These are phyloP conservation scores for Lysiphlebus fabarum DNA, from an alignment of 1,140 invertebrate genomes.

Conservation along the genomic window DNA sequence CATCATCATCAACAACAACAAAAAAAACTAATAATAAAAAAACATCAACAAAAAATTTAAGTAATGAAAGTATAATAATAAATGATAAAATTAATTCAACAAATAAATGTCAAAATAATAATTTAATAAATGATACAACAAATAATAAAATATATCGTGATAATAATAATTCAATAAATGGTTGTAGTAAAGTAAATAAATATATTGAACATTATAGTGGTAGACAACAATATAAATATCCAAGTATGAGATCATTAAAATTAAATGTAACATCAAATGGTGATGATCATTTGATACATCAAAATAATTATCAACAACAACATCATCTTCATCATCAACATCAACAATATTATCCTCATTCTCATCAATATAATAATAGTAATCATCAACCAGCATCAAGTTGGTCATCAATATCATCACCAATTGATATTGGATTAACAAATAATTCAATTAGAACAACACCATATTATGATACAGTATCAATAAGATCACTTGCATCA, in stretches of 20 bases:
- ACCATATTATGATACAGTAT: conserved; percentile 61
- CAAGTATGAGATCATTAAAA: conserved; percentile 42
- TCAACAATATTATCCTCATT: background rate
- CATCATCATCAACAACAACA: conserved; percentile 25
- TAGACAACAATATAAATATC: conserved; percentile 29
- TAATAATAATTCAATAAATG: conserved; percentile 17
- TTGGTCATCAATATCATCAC: conserved; percentile 38
- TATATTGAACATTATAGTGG: conserved; percentile 31
- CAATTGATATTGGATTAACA: conserved; percentile 27
- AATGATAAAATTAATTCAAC: conserved; percentile 31
- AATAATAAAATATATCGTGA: conserved; percentile 21
- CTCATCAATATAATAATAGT: no score
- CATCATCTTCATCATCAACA: conserved; percentile 23
- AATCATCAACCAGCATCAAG: conserved; percentile 28
- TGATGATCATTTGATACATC: conserved; percentile 31
- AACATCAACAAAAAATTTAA: background rate
- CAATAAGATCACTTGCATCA: conserved; percentile 72
- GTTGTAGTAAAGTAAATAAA: conserved; percentile 24
- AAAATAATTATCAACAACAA: conserved; percentile 5
- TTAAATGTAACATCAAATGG: conserved; percentile 38
- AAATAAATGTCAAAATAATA: background rate
- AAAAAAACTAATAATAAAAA: conserved; percentile 19
- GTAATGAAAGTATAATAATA: conserved; percentile 35
- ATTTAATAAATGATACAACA: background rate
- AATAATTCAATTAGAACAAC: conserved; percentile 31